Base-by-base conservation (phyloP, 2,888 invertebrate genomes). In the Eurois occulta region DNA sequence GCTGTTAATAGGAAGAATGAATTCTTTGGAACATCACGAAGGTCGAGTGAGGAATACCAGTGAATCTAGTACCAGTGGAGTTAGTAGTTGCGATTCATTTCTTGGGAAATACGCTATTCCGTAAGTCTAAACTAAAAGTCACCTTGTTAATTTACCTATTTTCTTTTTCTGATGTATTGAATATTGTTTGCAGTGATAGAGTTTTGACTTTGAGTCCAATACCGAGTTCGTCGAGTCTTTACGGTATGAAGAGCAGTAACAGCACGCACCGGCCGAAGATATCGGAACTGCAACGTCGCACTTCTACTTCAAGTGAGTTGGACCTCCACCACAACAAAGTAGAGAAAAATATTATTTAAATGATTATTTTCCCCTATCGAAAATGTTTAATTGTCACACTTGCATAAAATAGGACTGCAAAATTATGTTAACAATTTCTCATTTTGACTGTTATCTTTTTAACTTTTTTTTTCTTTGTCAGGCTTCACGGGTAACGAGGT, bases 181-280 rank as follows among this genome's bases (percentile, higher is more conserved):
- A 73, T 32, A 13, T 75, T 71, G 32, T 71, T 85, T 76, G 21
- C 91, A 98, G 98, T 85, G 98, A 98, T 86, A 97, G 98, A 93
- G 97, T 98, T 86, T 97, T 98, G 90, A 98, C 98, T 69, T 97
- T 99, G 43, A 99, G 99, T 94, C 99, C 99, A 2, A 98, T 99
- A 91, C 98, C 99, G 35, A 99, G 99, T 94, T 98, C 98, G 85
- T 98, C 98, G 78, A 98, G 98, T 95, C 93, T 98, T 87, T 95
- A 97, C 75, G 97, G 97, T 71, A 95, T 97, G 94, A 96, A 96
- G 86, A 94, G 93, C 83, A 93, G 91, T 81, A 94, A 92, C 85
- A 93, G 92, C 77, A 90, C 95, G 18, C 95, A 95, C 52, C 92
- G 94, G 75, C 95, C 94, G 87, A 96, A 96, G 83, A 92, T 96